A percentile compares a stretch with the other conserved stretches of the same genome.
Evolutionary conservation across 2,113 vertebrate species (phyloP).

Genomic region (Cyphomyrus plagiostoma): DNA sequence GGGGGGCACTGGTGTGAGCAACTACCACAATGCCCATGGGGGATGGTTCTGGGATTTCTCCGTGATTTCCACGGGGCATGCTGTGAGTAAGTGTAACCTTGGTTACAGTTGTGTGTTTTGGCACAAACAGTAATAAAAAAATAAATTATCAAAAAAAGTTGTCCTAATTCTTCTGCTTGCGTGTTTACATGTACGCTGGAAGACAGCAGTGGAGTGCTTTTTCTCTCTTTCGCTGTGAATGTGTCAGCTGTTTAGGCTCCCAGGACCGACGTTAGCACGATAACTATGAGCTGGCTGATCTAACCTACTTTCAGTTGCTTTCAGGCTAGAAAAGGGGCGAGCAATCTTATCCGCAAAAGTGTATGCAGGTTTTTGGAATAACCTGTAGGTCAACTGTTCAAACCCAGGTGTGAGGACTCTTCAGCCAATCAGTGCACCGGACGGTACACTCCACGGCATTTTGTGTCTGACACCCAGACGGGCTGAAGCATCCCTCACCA

Average conservation of each 20-base stretch:
- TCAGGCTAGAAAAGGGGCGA: neutral
- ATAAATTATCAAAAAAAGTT: neutral
- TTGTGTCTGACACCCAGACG: too few relatives aligned
- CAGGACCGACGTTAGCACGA: neutral
- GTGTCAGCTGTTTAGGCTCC: neutral
- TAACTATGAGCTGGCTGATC: neutral
- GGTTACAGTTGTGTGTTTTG: neutral
- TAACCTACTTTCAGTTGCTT: neutral
- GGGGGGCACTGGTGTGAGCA: neutral
- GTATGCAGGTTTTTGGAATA: too few relatives aligned
- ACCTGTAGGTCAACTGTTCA: too few relatives aligned
- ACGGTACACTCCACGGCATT: too few relatives aligned
- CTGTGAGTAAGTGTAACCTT: neutral
- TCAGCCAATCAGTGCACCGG: too few relatives aligned
- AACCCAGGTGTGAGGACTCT: too few relatives aligned
- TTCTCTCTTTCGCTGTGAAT: neutral
- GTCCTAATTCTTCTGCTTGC: neutral
- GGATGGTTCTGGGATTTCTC: neutral
- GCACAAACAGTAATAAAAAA: neutral
- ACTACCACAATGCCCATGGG: neutral
- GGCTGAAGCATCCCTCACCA: neutral
- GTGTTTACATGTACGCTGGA: neutral
- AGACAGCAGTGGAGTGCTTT: neutral
- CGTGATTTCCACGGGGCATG: neutral
- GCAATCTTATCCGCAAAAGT: too few relatives aligned